Conservation (phyloP, 2,113 vertebrate species). For the Aphelocoma coerulescens region DNA sequence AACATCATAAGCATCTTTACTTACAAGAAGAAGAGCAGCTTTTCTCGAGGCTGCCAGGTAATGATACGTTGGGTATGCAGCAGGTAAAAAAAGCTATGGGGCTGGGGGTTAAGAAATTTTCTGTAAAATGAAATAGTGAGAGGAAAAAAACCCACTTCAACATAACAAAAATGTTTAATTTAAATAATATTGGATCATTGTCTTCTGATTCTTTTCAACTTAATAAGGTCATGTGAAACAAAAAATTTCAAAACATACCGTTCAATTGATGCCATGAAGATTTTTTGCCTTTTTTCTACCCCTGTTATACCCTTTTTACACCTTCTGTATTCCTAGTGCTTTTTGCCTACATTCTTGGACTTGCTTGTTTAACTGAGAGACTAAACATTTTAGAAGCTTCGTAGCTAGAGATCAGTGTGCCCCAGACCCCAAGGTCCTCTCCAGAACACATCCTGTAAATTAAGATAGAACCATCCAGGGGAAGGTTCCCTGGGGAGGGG, state of each 20-base stretch:
- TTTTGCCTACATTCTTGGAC: no score
- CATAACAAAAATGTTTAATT: background rate
- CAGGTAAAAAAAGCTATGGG: background rate
- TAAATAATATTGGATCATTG: background rate
- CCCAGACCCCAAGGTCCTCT: no score
- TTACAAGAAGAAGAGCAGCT: background rate
- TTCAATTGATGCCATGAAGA: background rate
- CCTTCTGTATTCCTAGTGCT: no score
- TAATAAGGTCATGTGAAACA: background rate
- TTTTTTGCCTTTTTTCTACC: no score
- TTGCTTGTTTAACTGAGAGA: no score
- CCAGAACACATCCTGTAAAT: no score
- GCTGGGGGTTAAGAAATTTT: background rate
- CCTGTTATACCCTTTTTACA: no score
- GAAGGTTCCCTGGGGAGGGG: no score
- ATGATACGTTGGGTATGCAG: background rate
- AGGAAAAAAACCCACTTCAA: accelerated
- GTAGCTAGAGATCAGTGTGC: no score
- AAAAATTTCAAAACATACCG: background rate
- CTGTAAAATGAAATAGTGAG: background rate
- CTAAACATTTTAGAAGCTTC: no score
- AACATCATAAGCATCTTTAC: background rate
- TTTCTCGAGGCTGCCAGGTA: background rate
- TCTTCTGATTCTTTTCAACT: background rate
- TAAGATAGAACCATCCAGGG: no score